A percentile compares a stretch with the other conserved stretches of the same genome.
These are phyloP conservation scores for Aphidius colemani DNA, from an alignment of 2,888 invertebrate genomes.

Conservation along the genomic window DNA sequence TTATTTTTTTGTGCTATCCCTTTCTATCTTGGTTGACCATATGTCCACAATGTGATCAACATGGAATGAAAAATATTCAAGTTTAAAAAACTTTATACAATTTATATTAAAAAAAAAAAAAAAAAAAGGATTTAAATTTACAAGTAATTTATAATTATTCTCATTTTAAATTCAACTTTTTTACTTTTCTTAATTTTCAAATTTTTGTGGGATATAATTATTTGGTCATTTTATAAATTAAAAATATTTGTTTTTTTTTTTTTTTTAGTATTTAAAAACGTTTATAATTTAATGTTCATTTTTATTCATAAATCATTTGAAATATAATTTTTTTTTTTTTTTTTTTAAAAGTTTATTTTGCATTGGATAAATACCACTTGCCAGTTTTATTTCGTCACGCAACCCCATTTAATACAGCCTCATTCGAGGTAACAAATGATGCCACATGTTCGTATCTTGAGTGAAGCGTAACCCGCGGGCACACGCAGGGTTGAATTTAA, in stretches of 20 bases:
- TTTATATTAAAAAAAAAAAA: background rate
- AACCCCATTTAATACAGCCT: constrained; percentile 38
- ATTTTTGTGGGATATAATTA: too few relatives aligned
- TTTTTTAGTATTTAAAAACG: too few relatives aligned
- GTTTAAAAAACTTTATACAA: background rate
- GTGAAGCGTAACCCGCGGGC: constrained; percentile 36
- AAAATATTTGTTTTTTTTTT: too few relatives aligned
- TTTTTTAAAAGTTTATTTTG: background rate
- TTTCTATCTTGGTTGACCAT: constrained; percentile 47
- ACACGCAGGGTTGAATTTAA: constrained; percentile 41
- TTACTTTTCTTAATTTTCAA: too few relatives aligned
- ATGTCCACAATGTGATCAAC: constrained; percentile 44
- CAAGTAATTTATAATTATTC: background rate
- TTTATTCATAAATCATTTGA: background rate
- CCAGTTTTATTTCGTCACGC: constrained; percentile 22
- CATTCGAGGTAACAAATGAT: constrained; percentile 55
- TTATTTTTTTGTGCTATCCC: constrained; percentile 25
- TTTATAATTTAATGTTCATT: too few relatives aligned
- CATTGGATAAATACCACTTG: constrained; percentile 16
- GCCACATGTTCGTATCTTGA: constrained; percentile 60
- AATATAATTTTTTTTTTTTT: too few relatives aligned
- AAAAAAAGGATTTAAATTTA: background rate
- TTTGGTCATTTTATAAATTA: too few relatives aligned
- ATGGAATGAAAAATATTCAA: constrained; percentile 17
- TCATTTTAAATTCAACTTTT: too few relatives aligned